Evolutionary conservation across 2,113 vertebrate genomes (phyloP), one percentile per base, ranked within the genome.

Genomic region (Nerophis ophidion): DNA sequence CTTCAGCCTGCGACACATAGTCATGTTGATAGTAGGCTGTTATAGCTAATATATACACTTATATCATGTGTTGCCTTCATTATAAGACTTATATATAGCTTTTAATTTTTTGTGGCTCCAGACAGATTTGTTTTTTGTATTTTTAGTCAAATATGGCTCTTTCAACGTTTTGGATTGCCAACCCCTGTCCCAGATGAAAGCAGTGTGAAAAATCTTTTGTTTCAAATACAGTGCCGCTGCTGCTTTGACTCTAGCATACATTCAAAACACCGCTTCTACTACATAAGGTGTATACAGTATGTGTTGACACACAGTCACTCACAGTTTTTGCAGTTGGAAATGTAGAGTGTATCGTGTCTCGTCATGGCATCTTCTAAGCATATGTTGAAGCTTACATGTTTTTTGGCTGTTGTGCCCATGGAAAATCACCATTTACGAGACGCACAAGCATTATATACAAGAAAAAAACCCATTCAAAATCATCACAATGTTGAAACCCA

Each of bases 371-470:
- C 57, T 66, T 76, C 70, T 62, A 70, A 87, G 83, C 81, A 86
- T 61, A 60, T 86, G 77, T 80, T 63, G 61, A 80, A 84, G 65
- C 77, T 56, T 57, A 49, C 69, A 53, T 67, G 68, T 66, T 75
- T 60, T 35, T 84, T 86, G 78, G 84, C 47, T 77, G 60, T 57
- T 42, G 63, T 66, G 71, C 80, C 86, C 76, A 76, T 81, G 79
- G 84, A 68, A 79, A 87, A 84, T 84, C 71, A 65, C 71, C 76
- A 66, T 81, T 71, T 74, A 5, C 54, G 71, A 84, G 62, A 54
- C n/a, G 59, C 1, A 40, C 47, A 13, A 65, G 65, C 75, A 69
- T 70, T n/a, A 1, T n/a, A 26, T 59, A 55, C 66, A 72, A 64
- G 72, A 60, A 75, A 60, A 75, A 70, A 82, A 79, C 67, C 63